Conservation (phyloP, 1,140 invertebrate species). For the Trichoplusia ni region DNA sequence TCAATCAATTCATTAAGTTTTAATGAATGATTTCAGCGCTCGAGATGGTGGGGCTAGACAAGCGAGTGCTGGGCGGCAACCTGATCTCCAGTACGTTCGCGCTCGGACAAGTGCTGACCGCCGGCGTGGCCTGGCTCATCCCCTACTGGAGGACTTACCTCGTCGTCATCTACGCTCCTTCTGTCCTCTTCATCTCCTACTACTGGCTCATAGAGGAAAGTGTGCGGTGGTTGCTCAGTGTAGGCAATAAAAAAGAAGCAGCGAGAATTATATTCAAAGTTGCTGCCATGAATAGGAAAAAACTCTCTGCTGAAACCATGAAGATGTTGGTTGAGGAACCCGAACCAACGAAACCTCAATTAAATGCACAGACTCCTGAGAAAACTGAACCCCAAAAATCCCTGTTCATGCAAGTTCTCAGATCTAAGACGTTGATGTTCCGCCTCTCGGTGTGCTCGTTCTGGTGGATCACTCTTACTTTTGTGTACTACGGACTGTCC, state of each 20-base stretch:
- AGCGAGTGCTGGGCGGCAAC: constrained; percentile 87
- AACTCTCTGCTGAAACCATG: constrained; percentile 61
- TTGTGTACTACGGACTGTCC: constrained; percentile 88
- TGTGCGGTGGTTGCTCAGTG: constrained; percentile 82
- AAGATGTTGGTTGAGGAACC: constrained; percentile 55
- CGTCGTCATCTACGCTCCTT: constrained; percentile 85
- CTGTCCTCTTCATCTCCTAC: constrained; percentile 84
- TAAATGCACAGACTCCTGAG: not conserved
- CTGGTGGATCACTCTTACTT: constrained; percentile 88
- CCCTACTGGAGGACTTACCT: constrained; percentile 89
- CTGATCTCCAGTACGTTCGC: constrained; percentile 88
- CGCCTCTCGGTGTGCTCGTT: constrained; percentile 85
- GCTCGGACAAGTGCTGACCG: constrained; percentile 86
- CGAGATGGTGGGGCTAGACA: constrained; percentile 88
- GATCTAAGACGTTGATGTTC: constrained; percentile 82
- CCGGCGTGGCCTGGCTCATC: constrained; percentile 85
- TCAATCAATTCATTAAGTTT: too few relatives aligned
- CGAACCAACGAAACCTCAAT: constrained; percentile 22
- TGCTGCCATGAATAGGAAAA: constrained; percentile 84
- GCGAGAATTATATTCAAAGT: constrained; percentile 83
- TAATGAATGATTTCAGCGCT: too few relatives aligned
- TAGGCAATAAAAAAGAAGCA: constrained; percentile 85
- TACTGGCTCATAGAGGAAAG: constrained; percentile 85
- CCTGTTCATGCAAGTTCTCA: constrained; percentile 77
- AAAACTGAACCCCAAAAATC: constrained; percentile 34